Base-by-base conservation (phyloP, 2,888 invertebrate genomes). In the Trimorus sp. region DNA sequence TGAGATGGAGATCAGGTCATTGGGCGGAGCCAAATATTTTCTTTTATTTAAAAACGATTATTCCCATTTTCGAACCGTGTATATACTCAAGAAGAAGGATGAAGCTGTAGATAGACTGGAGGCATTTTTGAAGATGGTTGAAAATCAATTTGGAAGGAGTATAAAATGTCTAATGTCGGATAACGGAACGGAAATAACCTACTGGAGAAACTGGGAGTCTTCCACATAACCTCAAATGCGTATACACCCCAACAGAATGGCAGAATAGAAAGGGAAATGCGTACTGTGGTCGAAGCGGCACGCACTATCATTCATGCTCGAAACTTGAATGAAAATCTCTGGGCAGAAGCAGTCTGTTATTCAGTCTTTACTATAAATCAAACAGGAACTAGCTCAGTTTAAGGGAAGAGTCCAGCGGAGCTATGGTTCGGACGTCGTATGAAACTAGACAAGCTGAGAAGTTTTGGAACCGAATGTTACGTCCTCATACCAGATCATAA, bases 401-500 rank as follows among this genome's bases (percentile, higher is more conserved):
- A 38, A 16, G 53, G 40, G 5, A 49, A 38, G 9, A 71, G 53
- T 58, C 70, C 70, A 8, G 60, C 59, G 8, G 70, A 71, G 40
- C 53, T 71, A 3, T 71, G 70, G 60, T 58, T 71, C 26, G 70
- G 60, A 14, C 49, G 70, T 8, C 40, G 42, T n/a, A 7, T 53
- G 2, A 12, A 71, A 1, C 8, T 53, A 0, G 26, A 60, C 7
- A 59, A 53, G 8, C 6, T 71, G 51, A 60, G 26, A 51, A 40
- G 4, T n/a, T 71, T 71, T n/a, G 70, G 70, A 8, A 40, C 9
- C 2, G 11, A 9, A 8, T 8, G 9, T 11, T 40, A 40, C 40
- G 80, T 85, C 0, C 15, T 85, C 12, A 83, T 83, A 26, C 63
- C 60, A 56, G 82, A 82, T 62, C 78, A 85, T 8, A 84, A 85